Evolutionary conservation across 2,888 invertebrate species (phyloP).

Genomic region (Amitus sp.): DNA sequence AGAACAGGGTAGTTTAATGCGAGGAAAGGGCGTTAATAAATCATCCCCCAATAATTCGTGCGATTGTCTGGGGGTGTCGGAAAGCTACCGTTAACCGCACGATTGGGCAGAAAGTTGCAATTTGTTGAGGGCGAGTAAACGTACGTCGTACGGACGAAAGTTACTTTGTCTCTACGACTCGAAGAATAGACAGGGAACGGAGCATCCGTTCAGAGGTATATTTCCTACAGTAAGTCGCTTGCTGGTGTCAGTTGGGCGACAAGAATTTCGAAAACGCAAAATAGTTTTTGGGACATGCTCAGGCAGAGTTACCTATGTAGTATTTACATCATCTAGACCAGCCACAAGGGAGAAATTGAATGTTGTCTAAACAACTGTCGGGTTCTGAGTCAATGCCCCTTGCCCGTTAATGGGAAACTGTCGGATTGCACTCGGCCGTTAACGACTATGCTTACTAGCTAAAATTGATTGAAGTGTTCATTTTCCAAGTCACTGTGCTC

Average conservation of each 20-base stretch:
- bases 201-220: constrained; percentile 6
- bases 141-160: background rate
- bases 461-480: no score
- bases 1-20: no score
- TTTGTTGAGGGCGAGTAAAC: constrained; percentile 16
- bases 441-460: no score
- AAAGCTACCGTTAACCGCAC: constrained; percentile 36
- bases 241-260: constrained; percentile 19
- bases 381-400: background rate
- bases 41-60: constrained; percentile 39
- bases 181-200: constrained; percentile 8
- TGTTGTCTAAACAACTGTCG: constrained; percentile 13
- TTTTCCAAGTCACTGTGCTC: no score
- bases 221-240: constrained; percentile 10
- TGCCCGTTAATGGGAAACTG: no score
- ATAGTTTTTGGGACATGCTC: constrained; percentile 27
- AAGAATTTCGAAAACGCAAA: constrained; percentile 22
- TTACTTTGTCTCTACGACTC: background rate
- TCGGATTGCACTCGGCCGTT: no score
- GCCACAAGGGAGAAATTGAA: constrained; percentile 21
- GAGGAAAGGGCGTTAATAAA: constrained; percentile 38
- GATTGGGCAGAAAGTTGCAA: constrained; percentile 37
- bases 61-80: constrained; percentile 32
- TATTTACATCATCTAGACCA: constrained; percentile 15
- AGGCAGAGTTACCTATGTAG: no score